These are phyloP conservation scores for Melieria omissa DNA, from an alignment of 2,888 invertebrate species.

Conservation along the genomic window DNA sequence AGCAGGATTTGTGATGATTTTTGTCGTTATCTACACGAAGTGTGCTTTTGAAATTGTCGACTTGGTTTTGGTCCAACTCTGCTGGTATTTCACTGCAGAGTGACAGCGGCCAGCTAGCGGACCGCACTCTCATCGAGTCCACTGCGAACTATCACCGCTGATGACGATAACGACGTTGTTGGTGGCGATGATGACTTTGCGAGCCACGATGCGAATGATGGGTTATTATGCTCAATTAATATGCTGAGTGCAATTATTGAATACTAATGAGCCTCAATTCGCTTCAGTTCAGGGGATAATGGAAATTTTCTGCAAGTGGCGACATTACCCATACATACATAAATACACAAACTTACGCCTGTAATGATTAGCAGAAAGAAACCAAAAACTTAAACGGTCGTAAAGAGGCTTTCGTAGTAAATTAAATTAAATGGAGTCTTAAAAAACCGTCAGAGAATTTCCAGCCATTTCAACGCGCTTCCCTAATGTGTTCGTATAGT, in stretches of 20 bases:
- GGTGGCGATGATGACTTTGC: conserved; percentile 7
- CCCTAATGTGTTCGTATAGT: too few species aligned
- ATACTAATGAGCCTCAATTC: conserved; percentile 45
- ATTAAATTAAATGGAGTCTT: neutral
- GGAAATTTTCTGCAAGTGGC: conserved; percentile 14
- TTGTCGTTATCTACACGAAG: too few species aligned
- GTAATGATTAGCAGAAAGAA: too few species aligned
- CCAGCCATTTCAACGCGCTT: too few species aligned
- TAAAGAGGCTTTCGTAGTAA: neutral
- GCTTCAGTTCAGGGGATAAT: neutral
- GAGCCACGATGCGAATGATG: conserved; percentile 37
- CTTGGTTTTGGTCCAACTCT: too few species aligned
- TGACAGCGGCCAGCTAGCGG: neutral
- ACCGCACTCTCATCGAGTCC: too few species aligned
- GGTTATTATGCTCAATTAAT: conserved; percentile 50
- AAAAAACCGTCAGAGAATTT: neutral
- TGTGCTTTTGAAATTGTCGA: too few species aligned
- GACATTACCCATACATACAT: neutral
- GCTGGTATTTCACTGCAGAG: too few species aligned
- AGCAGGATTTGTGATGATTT: too few species aligned
- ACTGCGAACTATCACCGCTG: neutral
- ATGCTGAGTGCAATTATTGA: conserved; percentile 49
- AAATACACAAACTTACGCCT: neutral
- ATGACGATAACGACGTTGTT: conserved; percentile 6
- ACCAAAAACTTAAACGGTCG: too few species aligned